phyloP scores from a whole-genome alignment of 1,140 invertebrate species.

The Trachymyrmex cornetzi region DNA sequence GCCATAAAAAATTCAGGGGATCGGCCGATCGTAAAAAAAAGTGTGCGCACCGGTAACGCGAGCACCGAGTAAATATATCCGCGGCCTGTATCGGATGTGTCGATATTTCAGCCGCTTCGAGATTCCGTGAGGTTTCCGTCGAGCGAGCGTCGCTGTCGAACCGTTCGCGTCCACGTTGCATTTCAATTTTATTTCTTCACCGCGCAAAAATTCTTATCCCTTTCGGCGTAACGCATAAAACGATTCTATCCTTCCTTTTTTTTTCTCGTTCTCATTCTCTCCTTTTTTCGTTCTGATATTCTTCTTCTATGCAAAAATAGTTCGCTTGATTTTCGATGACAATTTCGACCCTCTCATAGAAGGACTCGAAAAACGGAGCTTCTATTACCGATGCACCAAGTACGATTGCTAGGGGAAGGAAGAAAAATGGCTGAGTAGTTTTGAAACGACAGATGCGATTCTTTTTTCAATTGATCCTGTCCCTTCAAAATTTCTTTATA shows the following conservation, averaged over 20 bases:
- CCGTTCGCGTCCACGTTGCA: slow-evolving; percentile 62
- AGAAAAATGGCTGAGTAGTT: slow-evolving; percentile 1
- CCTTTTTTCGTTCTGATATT: not conserved
- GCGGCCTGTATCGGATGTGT: slow-evolving; percentile 69
- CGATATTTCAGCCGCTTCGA: slow-evolving; percentile 73
- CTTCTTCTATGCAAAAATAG: not conserved
- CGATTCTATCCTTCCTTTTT: not conserved
- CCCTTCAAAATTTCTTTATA: slow-evolving; percentile 19
- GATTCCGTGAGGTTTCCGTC: slow-evolving; percentile 56
- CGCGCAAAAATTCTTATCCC: slow-evolving; percentile 66
- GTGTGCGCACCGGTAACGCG: not conserved
- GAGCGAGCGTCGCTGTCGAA: slow-evolving; percentile 61
- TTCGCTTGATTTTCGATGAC: slow-evolving; percentile 63
- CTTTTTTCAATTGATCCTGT: not conserved
- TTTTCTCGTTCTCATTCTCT: not conserved
- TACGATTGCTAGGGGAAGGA: not conserved
- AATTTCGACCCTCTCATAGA: slow-evolving; percentile 44
- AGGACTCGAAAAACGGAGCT: not conserved
- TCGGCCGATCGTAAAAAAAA: slow-evolving; percentile 69
- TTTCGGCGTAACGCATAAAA: slow-evolving; percentile 46
- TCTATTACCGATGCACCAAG: not conserved
- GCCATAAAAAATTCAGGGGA: slow-evolving; percentile 74
- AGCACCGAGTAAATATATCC: slow-evolving; percentile 68
- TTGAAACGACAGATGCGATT: not conserved
- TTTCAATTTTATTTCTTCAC: slow-evolving; percentile 69